Base-by-base conservation (phyloP, 1,140 invertebrate species). In the Dendroctonus valens region DNA sequence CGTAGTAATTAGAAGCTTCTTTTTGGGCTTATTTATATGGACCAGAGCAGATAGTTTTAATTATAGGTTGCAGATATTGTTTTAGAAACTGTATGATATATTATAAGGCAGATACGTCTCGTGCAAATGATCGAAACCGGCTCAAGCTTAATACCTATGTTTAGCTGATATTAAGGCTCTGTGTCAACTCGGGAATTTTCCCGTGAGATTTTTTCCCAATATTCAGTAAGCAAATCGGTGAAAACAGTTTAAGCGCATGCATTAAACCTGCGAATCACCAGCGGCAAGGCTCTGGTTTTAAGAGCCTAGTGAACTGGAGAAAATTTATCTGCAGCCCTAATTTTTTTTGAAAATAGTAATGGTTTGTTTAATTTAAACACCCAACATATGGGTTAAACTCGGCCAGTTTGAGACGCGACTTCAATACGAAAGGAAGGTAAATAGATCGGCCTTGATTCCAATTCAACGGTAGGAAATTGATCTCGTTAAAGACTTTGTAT, bases 11-110 rank as follows among this genome's bases (percentile, higher is more conserved):
- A 64, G 53, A 44, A 55, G 52, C 46, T 64, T 41, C 52, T 55
- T 54, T 55, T 62, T 55, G 26, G 52, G 61, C 39, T 64, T 55
- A 55, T 51, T 60, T 60, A 60, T 51, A 42, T 55, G 41, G 61
- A 55, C 42, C 51, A 46, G 54, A 52, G 41, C 61, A 54, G 61
- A 55, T 64, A 55, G 51, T 64, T 64, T 64, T 64, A 64, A 64
- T 64, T 64, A 64, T 64, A 64, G 61, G 61, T 64, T 64, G 61
- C 61, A 42, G 61, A 64, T 64, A 64, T 64, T 64, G 41, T 55
- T 64, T 64, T 55, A 64, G 52, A 64, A 55, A 55, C 40, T 55
- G 52, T 55, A 44, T 64, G 61, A 64, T 64, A 64, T 64, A 64
- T 64, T 64, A 64, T 51, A 38, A 48, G 40, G 61, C 5, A 55